phyloP scores from a whole-genome alignment of 2,888 invertebrate species.

The Pammene fasciana region DNA sequence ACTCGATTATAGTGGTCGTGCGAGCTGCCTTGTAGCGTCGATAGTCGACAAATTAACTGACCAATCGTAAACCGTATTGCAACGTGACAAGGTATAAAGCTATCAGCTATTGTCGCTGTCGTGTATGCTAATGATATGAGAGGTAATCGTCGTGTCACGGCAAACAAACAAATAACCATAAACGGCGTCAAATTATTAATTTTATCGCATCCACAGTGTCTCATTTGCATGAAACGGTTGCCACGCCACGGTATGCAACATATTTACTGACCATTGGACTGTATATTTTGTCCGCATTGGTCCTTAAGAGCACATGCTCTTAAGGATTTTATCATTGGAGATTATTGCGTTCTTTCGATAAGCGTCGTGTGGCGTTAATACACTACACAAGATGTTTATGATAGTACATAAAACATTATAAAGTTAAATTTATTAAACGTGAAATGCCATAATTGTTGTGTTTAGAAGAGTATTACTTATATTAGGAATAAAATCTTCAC shows the following conservation, averaged over 20 bases:
- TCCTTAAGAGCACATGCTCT: not conserved
- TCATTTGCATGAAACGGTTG: conserved; percentile 61
- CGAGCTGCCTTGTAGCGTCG: conserved; percentile 51
- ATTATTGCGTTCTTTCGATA: conserved; percentile 4
- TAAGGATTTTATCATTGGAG: conserved; percentile 13
- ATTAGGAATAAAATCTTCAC: not conserved
- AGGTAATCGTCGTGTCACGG: conserved; percentile 72
- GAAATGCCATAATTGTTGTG: not conserved
- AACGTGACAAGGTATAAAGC: not conserved
- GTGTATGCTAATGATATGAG: conserved; percentile 59
- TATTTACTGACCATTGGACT: not conserved
- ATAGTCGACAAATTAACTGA: conserved; percentile 2
- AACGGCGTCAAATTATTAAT: conserved; percentile 73
- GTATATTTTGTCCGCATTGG: too few relatives aligned
- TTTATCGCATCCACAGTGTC: conserved; percentile 61
- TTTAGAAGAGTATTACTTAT: too few relatives aligned
- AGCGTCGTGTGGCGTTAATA: conserved; percentile 18
- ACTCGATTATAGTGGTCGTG: conserved; percentile 44
- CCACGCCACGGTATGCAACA: conserved; percentile 6
- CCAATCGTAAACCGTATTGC: not conserved
- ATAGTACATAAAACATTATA: not conserved
- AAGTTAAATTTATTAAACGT: not conserved
- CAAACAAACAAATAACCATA: conserved; percentile 74
- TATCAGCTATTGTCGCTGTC: conserved; percentile 33
- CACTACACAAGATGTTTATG: conserved; percentile 1